Evolutionary conservation across 53 echinoderm and acorn worm genomes (phyloP), one percentile per base, ranked within the genome.

Genomic region (Paracentrotus lividus): DNA sequence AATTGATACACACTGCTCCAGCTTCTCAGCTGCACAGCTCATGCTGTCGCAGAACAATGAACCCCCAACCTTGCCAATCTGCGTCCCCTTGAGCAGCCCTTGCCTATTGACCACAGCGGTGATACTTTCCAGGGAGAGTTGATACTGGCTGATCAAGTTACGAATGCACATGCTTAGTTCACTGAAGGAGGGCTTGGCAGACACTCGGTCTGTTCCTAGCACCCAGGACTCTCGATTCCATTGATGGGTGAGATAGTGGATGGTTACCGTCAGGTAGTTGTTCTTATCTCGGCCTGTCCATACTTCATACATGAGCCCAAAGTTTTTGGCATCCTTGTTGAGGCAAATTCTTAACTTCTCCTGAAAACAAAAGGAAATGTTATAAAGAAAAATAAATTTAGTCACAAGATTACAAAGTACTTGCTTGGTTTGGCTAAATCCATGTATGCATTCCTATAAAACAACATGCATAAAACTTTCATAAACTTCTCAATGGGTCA

Each of bases 141-240:
- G 92, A 29, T 92, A 92, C 44, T 92, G 92, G 44, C 92, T 92
- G 78, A 92, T 77, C 38, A 92, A 77, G 81, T 78, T 92, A 26
- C 92, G 77, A 15, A 92, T 92, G 58, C 92, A 92, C 78, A 92
- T 31, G 81, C 81, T 92, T 54, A 92, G 36, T 54, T 92, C 92
- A 26, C 13, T 77, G 92, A 57, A 78, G 55, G 92, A 92, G 23
- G 92, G 92, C 58, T 78, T 77, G 81, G 24, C 14, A 44, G 78
- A 77, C 8, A 92, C 78, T 3, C 92, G 78, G 18, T 92, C 92
- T 14, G 78, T 92, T 31, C 92, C 92, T 24, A 92, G 92, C 42
- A 92, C 92, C 92, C 92, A 92, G 24, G 92, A 78, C 92, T 92
- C 92, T 24, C 92, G 34, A 20, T 52, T 92, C 92, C 92, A 92